Conservation (phyloP, 2,113 vertebrate genomes). For the Lontra canadensis region DNA sequence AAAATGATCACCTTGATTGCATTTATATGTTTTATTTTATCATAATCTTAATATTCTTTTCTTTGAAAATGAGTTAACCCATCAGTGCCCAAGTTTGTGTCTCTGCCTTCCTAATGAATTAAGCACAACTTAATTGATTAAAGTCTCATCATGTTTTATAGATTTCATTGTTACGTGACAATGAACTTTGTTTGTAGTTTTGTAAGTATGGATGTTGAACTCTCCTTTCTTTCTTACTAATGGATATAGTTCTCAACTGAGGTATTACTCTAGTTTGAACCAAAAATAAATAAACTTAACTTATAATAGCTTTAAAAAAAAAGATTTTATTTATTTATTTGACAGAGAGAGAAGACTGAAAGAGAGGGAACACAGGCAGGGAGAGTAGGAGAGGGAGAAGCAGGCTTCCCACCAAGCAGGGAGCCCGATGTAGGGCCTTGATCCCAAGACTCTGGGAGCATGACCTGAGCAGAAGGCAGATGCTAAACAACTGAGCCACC, state of each 20-base stretch:
- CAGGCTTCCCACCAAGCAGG: too few species aligned
- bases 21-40: not conserved
- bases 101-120: not conserved
- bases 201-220: not conserved
- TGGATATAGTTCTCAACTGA: not conserved
- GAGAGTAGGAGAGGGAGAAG: too few species aligned
- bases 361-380: too few species aligned
- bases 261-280: not conserved
- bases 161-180: not conserved
- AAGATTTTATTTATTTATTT: too few species aligned
- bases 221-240: not conserved
- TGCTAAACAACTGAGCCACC: too few species aligned
- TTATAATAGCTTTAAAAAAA: not conserved
- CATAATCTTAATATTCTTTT: not conserved
- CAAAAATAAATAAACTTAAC: not conserved
- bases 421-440: too few species aligned
- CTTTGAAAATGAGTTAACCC: conserved; percentile 19
- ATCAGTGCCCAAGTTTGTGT: not conserved
- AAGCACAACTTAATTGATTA: not conserved
- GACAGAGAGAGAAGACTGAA: too few species aligned
- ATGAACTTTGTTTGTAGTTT: not conserved
- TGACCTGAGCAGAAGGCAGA: too few species aligned
- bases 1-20: not conserved
- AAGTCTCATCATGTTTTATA: not conserved
- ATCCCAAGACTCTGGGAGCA: too few species aligned